Base-by-base conservation (phyloP, 2,113 vertebrate species). In the Psophia crepitans region DNA sequence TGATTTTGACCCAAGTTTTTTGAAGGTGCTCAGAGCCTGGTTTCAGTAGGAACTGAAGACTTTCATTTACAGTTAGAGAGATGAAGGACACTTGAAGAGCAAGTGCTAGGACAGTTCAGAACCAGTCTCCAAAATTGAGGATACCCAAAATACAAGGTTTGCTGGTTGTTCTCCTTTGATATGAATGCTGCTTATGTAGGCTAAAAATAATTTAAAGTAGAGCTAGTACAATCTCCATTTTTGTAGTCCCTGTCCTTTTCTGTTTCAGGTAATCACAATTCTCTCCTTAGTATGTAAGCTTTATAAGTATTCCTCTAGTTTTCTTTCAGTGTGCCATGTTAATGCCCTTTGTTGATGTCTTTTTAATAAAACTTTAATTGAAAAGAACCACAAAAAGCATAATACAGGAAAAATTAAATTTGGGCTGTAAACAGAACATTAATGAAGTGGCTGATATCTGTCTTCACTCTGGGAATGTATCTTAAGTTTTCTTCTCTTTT, bases 1-100 rank as follows among this genome's bases (percentile, higher is more conserved):
- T n/a, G n/a, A n/a, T n/a, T n/a, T n/a, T n/a, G n/a, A n/a, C 5
- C 0, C 2, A 28, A 7, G 12, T 14, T 11, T 27, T 66, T 88
- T 77, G 65, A n/a, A 56, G 46, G 7, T 56, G 10, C 57, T 75
- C 13, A 65, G 77, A 71, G 19, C 24, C 13, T 87, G 43, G 4
- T 73, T 85, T 24, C 5, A 3, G 21, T 20, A n/a, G 24, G 15
- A 84, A 5, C 28, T 76, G 8, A 26, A 5, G 27, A 11, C 11
- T 87, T 83, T 21, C 0, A 60, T 88, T 92, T 90, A 37, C 64
- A 19, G 21, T 46, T 46, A 51, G 60, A 80, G 14, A 33, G 16
- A 7, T 44, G 3, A 75, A 84, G 22, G 21, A 8, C 6, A 70
- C 92, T 79, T 70, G 35, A 68, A 92, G 28, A 71, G 37, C 26